Conservation (phyloP, 2,113 vertebrate genomes). For the Microcebus murinus region DNA sequence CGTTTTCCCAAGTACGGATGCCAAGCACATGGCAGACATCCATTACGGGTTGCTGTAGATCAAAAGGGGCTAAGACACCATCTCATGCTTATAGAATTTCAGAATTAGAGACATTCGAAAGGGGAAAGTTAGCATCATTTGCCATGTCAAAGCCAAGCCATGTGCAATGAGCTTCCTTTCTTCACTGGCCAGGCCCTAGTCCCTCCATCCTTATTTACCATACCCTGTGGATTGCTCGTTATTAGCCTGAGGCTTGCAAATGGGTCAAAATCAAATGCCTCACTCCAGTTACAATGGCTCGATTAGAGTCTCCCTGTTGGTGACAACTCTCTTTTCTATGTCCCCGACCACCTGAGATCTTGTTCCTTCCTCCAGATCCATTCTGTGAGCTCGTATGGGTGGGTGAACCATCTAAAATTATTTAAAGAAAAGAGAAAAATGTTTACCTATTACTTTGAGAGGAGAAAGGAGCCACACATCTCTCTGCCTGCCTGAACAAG, state of each 20-base stretch:
- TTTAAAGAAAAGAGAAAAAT: background rate
- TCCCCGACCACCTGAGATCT: background rate
- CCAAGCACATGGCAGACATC: slow-evolving; percentile 35
- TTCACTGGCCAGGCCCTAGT: background rate
- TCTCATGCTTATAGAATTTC: slow-evolving; percentile 63
- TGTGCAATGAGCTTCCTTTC: background rate
- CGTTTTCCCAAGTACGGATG: slow-evolving; percentile 57
- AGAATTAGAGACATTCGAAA: slow-evolving; percentile 38
- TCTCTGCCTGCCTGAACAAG: background rate
- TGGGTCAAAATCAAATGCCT: background rate
- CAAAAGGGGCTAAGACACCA: slow-evolving; percentile 20
- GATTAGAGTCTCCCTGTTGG: background rate
- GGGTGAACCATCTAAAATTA: background rate
- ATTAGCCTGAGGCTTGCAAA: background rate
- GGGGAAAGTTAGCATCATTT: background rate
- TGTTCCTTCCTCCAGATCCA: background rate
- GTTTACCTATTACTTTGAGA: background rate
- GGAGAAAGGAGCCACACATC: background rate
- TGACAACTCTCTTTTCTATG: background rate
- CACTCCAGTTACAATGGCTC: background rate
- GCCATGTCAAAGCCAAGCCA: background rate
- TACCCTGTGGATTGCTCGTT: background rate
- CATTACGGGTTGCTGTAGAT: background rate
- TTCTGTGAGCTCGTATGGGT: background rate
- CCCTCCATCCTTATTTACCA: background rate